phyloP scores from a whole-genome alignment of 2,888 invertebrate genomes.

The Harpalus rufipes region DNA sequence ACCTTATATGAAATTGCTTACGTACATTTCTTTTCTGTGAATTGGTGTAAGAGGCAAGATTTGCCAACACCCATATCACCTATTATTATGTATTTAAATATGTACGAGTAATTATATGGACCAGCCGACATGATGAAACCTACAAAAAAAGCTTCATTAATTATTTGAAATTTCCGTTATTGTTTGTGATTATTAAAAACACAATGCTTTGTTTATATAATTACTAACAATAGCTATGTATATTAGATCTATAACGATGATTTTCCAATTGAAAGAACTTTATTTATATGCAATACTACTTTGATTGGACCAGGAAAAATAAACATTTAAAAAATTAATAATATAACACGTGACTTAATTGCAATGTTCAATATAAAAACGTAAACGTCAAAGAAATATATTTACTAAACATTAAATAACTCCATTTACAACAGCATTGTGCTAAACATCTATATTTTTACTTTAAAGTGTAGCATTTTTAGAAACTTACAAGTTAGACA shows the following conservation, averaged over 20 bases:
- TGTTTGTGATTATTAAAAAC: slow-evolving; percentile 5
- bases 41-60: slow-evolving; percentile 98
- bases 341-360: slow-evolving; percentile 53
- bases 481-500: slow-evolving; percentile 54
- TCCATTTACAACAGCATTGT: slow-evolving; percentile 28
- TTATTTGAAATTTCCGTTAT: slow-evolving; percentile 6
- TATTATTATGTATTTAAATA: slow-evolving; percentile 99
- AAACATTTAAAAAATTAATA: slow-evolving; percentile 48
- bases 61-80: slow-evolving; percentile 99
- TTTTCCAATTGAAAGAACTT: neutral
- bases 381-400: slow-evolving; percentile 53
- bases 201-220: slow-evolving; percentile 48
- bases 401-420: slow-evolving; percentile 56
- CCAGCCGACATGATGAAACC: slow-evolving; percentile 90
- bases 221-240: slow-evolving; percentile 19
- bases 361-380: slow-evolving; percentile 27
- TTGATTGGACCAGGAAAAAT: neutral
- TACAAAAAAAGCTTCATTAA: slow-evolving; percentile 65
- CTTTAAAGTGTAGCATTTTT: neutral
- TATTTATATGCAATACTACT: neutral
- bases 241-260: neutral
- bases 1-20: slow-evolving; percentile 71
- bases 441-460: slow-evolving; percentile 10
- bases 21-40: slow-evolving; percentile 99
- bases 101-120: slow-evolving; percentile 99